Evolutionary conservation across 2,888 invertebrate genomes (phyloP).

Genomic region (Metopia argyrocephala): DNA sequence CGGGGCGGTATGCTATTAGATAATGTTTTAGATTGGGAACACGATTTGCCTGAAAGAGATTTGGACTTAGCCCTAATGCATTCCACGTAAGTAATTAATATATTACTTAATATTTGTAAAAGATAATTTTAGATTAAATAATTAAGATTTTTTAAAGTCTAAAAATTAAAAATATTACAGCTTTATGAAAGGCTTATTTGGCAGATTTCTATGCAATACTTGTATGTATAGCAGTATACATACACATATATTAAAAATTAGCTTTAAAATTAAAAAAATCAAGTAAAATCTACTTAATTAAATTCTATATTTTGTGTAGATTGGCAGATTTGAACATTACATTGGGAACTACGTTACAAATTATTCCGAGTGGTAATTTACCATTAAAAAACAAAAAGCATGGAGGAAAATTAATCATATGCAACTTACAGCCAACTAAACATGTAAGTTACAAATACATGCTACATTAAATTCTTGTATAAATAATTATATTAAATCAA

Average conservation of each 20-base stretch:
- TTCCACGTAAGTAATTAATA: slow-evolving; percentile 80
- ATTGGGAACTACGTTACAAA: slow-evolving; percentile 98
- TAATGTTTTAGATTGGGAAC: slow-evolving; percentile 98
- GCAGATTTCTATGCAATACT: too few relatives aligned
- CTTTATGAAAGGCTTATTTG: too few relatives aligned
- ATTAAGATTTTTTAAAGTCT: not conserved
- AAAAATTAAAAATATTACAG: slow-evolving; percentile 1
- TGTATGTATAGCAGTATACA: too few relatives aligned
- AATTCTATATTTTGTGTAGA: slow-evolving; percentile 80
- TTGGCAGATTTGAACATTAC: slow-evolving; percentile 95
- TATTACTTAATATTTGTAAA: too few relatives aligned
- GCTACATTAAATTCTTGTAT: not conserved
- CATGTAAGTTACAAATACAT: slow-evolving; percentile 86
- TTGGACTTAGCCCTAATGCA: slow-evolving; percentile 90
- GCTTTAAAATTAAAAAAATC: too few relatives aligned
- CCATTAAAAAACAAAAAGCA: slow-evolving; percentile 91
- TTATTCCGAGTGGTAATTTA: slow-evolving; percentile 95
- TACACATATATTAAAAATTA: too few relatives aligned
- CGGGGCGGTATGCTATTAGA: slow-evolving; percentile 94
- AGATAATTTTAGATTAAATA: too few relatives aligned
- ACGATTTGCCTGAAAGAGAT: slow-evolving; percentile 92
- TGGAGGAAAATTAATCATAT: slow-evolving; percentile 93
- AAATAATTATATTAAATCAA: not conserved
- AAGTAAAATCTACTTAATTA: slow-evolving; percentile 17
- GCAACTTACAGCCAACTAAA: slow-evolving; percentile 98